Evolutionary conservation across 2,888 invertebrate genomes (phyloP), one percentile per base, ranked within the genome.

Genomic region (Xestia xanthographa): DNA sequence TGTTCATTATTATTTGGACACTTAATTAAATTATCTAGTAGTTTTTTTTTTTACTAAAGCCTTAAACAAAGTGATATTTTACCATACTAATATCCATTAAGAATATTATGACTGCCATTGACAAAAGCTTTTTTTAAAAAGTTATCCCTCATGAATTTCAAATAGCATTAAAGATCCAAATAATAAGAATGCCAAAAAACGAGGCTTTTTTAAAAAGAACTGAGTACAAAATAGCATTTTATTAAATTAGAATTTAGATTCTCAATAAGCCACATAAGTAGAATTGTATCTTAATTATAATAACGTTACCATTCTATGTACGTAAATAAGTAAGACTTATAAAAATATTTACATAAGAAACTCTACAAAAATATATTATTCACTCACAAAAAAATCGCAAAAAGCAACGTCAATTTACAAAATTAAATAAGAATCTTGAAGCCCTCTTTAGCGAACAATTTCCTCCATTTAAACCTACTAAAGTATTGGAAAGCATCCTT

Each of bases 401-500:
- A 76, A 83, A 83, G 78, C 58, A 73, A 68, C 70, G 63, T 76
- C 41, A 77, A 80, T 83, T 82, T 87, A 67, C 48, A 77, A 83
- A 80, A 83, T 79, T 75, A 80, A 83, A 82, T 83, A 83, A 84
- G 83, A 79, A 83, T 90, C 87, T 90, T 91, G 91, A 79, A 90
- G 87, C 85, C 88, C 84, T 89, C 88, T 92, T 93, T 92, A 94
- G 93, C 92, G 93, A 95, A 94, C 92, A 95, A 93, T 95, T 95
- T 93, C 92, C 93, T 92, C 92, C 92, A 91, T 93, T 94, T 92
- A 92, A 92, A 94, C 91, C 91, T 94, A 95, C 95, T 95, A 95
- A 95, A 94, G 93, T 93, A 95, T 95, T 92, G 93, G 91, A 94
- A 95, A 95, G 93, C 90, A 93, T 92, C 92, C 92, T 94, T 94